These are phyloP conservation scores for Brachylomia viminalis DNA, from an alignment of 2,888 invertebrate species.

Conservation along the genomic window DNA sequence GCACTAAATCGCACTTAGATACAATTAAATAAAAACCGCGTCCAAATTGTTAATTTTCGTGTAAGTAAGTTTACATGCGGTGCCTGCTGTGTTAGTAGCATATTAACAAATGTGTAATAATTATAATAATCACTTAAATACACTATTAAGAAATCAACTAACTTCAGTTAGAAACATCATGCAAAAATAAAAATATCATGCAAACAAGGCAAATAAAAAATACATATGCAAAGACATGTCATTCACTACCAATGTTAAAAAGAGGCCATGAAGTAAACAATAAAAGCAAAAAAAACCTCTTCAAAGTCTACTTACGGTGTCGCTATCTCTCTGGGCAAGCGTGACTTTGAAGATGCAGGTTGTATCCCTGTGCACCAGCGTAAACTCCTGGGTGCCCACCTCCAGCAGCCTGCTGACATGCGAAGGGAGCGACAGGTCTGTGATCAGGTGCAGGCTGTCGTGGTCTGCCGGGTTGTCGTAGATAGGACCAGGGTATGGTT, in stretches of 20 bases:
- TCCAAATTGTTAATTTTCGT: conserved; percentile 18
- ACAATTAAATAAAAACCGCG: not conserved
- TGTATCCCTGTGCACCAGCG: conserved; percentile 80
- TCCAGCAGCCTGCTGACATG: conserved; percentile 77
- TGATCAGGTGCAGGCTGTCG: conserved; percentile 83
- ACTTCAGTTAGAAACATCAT: conserved; percentile 3
- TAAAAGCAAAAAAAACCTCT: not conserved
- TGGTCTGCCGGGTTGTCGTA: conserved; percentile 79
- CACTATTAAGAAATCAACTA: not conserved
- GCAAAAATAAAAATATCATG: not conserved
- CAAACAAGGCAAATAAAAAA: not conserved
- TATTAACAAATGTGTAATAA: not conserved
- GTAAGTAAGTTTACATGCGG: not conserved
- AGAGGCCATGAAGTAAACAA: not conserved
- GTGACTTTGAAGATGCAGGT: conserved; percentile 81
- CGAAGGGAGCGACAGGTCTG: conserved; percentile 81
- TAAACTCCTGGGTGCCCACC: conserved; percentile 81
- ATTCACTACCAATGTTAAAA: not conserved
- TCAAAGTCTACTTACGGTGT: conserved; percentile 72
- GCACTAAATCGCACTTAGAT: not conserved
- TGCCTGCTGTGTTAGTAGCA: conserved; percentile 20
- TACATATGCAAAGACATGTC: not conserved
- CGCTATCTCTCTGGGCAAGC: conserved; percentile 70
- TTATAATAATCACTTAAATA: not conserved
- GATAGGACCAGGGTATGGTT: conserved; percentile 79